phyloP scores from a whole-genome alignment of 2,888 invertebrate genomes.

The Cataglyphis rosenhaueri region DNA sequence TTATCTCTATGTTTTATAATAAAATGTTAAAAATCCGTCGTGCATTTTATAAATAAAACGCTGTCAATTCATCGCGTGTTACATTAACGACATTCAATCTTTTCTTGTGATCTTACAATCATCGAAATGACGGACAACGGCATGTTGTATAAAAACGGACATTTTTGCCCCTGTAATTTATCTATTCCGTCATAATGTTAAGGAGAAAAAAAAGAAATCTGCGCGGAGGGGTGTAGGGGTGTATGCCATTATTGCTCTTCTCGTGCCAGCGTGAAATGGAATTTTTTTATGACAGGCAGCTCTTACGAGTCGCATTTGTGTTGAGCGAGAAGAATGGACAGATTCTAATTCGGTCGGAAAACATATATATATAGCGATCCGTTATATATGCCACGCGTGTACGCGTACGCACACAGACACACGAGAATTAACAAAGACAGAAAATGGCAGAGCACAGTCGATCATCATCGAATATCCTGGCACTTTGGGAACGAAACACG shows the following conservation, averaged over 20 bases:
- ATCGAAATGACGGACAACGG: background rate
- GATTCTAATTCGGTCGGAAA: conserved; percentile 17
- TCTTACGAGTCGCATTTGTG: conserved; percentile 54
- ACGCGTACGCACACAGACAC: background rate
- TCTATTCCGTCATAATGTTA: conserved; percentile 4
- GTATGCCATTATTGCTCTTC: conserved; percentile 55
- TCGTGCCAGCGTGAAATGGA: conserved; percentile 60
- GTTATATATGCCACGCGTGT: background rate
- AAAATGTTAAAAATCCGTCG: background rate
- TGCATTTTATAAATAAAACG: conserved; percentile 15
- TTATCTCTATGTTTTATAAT: background rate
- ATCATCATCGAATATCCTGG: conserved; percentile 39
- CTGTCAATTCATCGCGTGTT: background rate
- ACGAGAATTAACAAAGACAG: conserved; percentile 33
- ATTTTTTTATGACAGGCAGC: conserved; percentile 66
- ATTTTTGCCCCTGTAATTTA: conserved; percentile 20
- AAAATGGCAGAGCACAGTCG: conserved; percentile 39
- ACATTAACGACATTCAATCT: background rate
- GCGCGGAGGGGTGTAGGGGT: background rate
- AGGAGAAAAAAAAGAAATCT: conserved; percentile 41
- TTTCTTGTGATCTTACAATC: conserved; percentile 7
- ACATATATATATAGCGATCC: no score
- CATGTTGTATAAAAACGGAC: conserved; percentile 14
- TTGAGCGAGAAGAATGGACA: background rate
- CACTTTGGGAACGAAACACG: conserved; percentile 34